Percentiles rank a stretch among this genome's conserved stretches.
Conservation (phyloP, 2,888 invertebrate species). For the Anoplius nigerrimus region DNA sequence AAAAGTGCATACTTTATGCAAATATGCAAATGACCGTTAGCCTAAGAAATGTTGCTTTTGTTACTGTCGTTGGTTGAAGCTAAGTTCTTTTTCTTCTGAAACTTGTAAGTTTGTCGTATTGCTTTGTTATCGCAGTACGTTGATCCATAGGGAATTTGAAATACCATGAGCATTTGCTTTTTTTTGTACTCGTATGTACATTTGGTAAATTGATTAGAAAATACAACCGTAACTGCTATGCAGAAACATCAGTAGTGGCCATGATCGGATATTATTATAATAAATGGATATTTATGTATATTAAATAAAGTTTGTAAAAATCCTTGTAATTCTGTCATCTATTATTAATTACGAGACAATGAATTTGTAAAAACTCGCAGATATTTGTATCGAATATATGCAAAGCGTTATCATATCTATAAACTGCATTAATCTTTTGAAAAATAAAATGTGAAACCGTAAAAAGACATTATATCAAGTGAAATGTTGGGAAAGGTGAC, state of each 20-base stretch:
- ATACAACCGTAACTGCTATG: background rate
- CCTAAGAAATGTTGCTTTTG: too few species aligned
- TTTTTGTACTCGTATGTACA: background rate
- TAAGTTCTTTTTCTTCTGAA: too few species aligned
- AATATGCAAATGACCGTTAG: too few species aligned
- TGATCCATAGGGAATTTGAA: too few species aligned
- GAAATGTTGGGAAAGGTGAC: too few species aligned
- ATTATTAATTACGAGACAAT: conserved; percentile 45
- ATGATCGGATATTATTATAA: background rate
- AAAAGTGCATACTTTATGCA: too few species aligned
- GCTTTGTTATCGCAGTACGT: too few species aligned
- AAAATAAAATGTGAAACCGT: too few species aligned
- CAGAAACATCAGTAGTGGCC: background rate
- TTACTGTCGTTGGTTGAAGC: too few species aligned
- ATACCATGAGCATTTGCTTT: background rate
- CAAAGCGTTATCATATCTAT: background rate
- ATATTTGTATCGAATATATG: background rate
- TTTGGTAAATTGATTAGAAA: background rate
- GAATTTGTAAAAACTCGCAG: conserved; percentile 44
- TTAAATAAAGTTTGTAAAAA: conserved; percentile 44
- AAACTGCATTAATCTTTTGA: background rate
- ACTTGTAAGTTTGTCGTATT: too few species aligned
- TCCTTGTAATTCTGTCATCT: conserved; percentile 41
- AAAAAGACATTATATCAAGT: too few species aligned
- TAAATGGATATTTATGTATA: conserved; percentile 19